Evolutionary conservation across 1,140 invertebrate genomes (phyloP).

Genomic region (Caerostris darwini): DNA sequence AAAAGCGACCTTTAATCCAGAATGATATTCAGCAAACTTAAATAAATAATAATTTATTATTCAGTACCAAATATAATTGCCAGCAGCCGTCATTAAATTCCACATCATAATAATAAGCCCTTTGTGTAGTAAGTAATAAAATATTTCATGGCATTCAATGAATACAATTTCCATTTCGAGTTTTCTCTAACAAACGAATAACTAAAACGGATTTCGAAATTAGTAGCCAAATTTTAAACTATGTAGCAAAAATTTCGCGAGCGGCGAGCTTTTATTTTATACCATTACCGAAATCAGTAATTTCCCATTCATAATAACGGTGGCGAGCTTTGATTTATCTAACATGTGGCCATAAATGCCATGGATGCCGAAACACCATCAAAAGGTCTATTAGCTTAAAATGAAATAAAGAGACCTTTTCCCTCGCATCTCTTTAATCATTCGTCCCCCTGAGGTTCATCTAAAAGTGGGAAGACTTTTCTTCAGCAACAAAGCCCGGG

Average conservation of each 20-base stretch:
- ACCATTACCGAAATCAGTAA: background rate
- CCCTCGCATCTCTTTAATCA: constrained; percentile 38
- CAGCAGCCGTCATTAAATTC: background rate
- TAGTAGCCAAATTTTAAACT: background rate
- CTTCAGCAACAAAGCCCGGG: background rate
- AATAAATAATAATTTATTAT: background rate
- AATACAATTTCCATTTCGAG: background rate
- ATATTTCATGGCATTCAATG: background rate
- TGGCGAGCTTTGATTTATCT: background rate
- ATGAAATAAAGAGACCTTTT: constrained; percentile 23
- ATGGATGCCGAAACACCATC: background rate
- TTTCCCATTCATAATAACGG: background rate
- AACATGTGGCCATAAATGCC: background rate
- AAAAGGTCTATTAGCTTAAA: constrained; percentile 36
- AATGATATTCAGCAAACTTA: background rate
- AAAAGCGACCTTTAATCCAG: background rate
- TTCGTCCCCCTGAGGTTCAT: constrained; percentile 17
- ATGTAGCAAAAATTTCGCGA: background rate
- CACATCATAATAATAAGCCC: background rate
- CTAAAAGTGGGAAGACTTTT: background rate
- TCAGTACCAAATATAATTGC: background rate
- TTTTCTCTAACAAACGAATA: background rate
- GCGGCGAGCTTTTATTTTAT: background rate
- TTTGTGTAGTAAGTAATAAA: background rate
- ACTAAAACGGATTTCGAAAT: background rate